Base-by-base conservation (phyloP, 2,113 vertebrate genomes). In the Origma solitaria region DNA sequence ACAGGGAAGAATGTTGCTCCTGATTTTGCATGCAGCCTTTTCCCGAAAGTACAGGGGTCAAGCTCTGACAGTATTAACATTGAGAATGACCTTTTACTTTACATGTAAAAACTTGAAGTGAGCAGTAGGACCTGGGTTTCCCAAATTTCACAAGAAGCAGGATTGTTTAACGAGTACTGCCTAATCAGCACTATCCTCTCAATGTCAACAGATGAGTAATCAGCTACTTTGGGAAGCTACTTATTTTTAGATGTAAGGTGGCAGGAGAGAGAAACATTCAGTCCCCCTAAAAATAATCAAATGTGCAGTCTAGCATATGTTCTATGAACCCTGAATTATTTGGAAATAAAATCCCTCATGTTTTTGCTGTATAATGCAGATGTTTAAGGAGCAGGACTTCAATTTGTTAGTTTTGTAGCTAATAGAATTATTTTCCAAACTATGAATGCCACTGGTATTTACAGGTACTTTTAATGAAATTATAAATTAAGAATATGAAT, bases 131-230 rank as follows among this genome's bases (percentile, higher is more conserved):
- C 4, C 13, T 8, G 13, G 21, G 35, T 33, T 56, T 78, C 37
- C n/a, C 19, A 84, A 61, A 80, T 54, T 42, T 85, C 45, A 49
- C 23, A 61, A 64, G 70, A 33, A 90, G 33, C 5, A 45, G 27
- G 44, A 82, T 68, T 85, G 57, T 85, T 89, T 84, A 82, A 88
- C 0, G 0, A 65, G 24, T 70, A 51, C 70, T 88, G 47, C 47
- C 84, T 95, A 70, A 94, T 69, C 87, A 94, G 33, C 54, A 62
- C 21, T 82, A 91, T 38, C 45, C 53, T 87, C 82, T 91, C 87
- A 88, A 18, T 82, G 89, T 88, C 90, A 95, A 77, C 66, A 96
- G 87, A 94, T 95, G 82, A 95, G 84, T 86, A 95, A 95, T 70
- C 90, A 88, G 91, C 84, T 93, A 70, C 92, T 95, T 94, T 66